Evolutionary conservation across 2,113 vertebrate genomes (phyloP), one percentile per base, ranked within the genome.

Genomic region (Osmerus mordax): DNA sequence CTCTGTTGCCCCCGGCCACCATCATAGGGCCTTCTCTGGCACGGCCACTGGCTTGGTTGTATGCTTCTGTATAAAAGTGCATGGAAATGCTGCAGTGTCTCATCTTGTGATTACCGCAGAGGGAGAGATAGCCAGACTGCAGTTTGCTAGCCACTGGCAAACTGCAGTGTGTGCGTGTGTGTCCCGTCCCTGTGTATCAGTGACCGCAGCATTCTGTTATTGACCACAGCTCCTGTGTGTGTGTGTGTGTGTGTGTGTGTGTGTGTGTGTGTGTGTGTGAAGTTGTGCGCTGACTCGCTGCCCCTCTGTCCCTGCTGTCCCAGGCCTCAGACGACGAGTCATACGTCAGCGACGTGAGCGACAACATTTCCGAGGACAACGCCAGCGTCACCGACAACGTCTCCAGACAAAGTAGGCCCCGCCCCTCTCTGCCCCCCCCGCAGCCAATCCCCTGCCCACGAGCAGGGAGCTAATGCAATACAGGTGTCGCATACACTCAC

Each of bases 321-420:
- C 86, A 99, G 97, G 96, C 95, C 84, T 99, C 97, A 81, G 97
- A 99, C 81, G 97, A 99, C 84, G 97, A 99, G 89, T 99, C 97
- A 83, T 99, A 99, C 75, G 94, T 99, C 91, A 99, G 97, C 72
- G 97, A 99, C 86, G 97, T 99, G 92, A 99, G 97, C 80, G 97
- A 99, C 90, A 99, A 99, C 82, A 96, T 99, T 92, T 99, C 97
- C 14, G 97, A 99, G 89, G 97, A 99, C 93, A 99, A 99, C 84
- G 97, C 97, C 92, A 99, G 97, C 67, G 96, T 99, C 75, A 95
- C 95, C 62, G 97, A 99, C 88, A 98, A 93, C 78, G 89, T 98
- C 90, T 99, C 96, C 88, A 92, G 96, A 89, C 97, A 98, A 94
- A 96, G 97, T 99, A 98, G 83, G 92, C 87, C 75, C 68, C 52